A percentile compares a stretch with the other conserved stretches of the same genome.
Evolutionary conservation across 2,888 invertebrate genomes (phyloP).

Genomic region (Pogonocherus hispidulus): DNA sequence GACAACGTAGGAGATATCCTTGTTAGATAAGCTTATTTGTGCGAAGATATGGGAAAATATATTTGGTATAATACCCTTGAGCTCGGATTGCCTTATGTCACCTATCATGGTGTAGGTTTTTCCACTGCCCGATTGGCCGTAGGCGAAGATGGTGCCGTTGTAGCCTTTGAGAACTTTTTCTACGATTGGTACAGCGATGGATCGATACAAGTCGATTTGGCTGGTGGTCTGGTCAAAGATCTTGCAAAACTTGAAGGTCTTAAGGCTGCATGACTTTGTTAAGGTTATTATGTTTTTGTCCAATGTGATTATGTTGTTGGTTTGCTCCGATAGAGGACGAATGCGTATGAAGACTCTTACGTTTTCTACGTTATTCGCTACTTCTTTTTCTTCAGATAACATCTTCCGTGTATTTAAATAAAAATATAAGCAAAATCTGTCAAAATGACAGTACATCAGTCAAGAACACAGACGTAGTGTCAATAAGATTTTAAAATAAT

Average conservation of each 20-base stretch:
- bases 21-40: constrained; percentile 89
- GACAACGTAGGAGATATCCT: constrained; percentile 87
- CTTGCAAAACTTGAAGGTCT: constrained; percentile 91
- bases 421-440: too few species aligned
- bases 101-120: constrained; percentile 99
- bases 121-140: constrained; percentile 93
- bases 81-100: constrained; percentile 83
- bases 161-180: constrained; percentile 94
- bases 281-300: constrained; percentile 80
- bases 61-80: constrained; percentile 95
- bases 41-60: constrained; percentile 98
- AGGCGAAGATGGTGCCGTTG: constrained; percentile 91
- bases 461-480: too few species aligned
- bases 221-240: constrained; percentile 88
- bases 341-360: constrained; percentile 95
- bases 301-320: constrained; percentile 59
- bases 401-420: neutral
- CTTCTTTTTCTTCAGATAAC: neutral
- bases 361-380: constrained; percentile 75
- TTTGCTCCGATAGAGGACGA: constrained; percentile 81
- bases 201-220: constrained; percentile 92
- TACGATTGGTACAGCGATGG: constrained; percentile 94
- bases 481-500: too few species aligned
- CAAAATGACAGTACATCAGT: neutral
- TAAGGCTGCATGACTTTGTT: constrained; percentile 78